phyloP scores from a whole-genome alignment of 2,113 vertebrate genomes.

The Phaetusa simplex region DNA sequence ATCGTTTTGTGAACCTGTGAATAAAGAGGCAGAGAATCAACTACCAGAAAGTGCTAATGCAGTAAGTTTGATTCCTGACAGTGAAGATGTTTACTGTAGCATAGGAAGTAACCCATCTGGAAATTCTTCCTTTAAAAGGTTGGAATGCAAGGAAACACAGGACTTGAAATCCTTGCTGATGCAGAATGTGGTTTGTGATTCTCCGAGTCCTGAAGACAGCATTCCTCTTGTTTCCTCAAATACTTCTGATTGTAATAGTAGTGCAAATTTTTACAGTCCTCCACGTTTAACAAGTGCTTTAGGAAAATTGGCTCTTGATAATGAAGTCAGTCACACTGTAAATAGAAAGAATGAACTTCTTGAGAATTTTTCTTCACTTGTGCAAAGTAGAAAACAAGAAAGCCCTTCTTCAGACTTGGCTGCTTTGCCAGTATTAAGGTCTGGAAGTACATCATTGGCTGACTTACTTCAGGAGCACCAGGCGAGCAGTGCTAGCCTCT shows the following conservation, averaged over 20 bases:
- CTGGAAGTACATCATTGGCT: conserved; percentile 81
- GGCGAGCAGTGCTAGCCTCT: conserved; percentile 62
- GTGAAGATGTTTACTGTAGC: conserved; percentile 36
- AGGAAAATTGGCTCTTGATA: conserved; percentile 70
- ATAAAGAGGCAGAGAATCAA: conserved; percentile 30
- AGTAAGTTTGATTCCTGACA: conserved; percentile 45
- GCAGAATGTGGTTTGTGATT: conserved; percentile 28
- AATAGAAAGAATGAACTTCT: conserved; percentile 55
- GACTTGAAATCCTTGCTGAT: conserved; percentile 71
- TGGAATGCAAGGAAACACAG: conserved; percentile 42
- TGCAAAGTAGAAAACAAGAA: conserved; percentile 55
- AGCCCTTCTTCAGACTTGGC: not conserved
- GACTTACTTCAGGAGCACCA: conserved; percentile 87
- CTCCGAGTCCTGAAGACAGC: conserved; percentile 14
- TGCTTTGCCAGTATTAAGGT: conserved; percentile 36
- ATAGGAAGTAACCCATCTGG: conserved; percentile 38
- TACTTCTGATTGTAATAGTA: conserved; percentile 1
- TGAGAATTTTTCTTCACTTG: conserved; percentile 66
- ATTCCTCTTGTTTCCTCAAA: conserved; percentile 25
- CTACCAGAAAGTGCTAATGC: conserved; percentile 27
- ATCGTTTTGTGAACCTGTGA: conserved; percentile 22
- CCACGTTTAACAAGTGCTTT: conserved; percentile 70
- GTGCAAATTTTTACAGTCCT: conserved; percentile 44
- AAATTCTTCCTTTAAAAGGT: conserved; percentile 39
- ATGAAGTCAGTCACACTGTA: conserved; percentile 21